Conservation (phyloP, 2,888 invertebrate genomes). For the Pimpla rufipes region DNA sequence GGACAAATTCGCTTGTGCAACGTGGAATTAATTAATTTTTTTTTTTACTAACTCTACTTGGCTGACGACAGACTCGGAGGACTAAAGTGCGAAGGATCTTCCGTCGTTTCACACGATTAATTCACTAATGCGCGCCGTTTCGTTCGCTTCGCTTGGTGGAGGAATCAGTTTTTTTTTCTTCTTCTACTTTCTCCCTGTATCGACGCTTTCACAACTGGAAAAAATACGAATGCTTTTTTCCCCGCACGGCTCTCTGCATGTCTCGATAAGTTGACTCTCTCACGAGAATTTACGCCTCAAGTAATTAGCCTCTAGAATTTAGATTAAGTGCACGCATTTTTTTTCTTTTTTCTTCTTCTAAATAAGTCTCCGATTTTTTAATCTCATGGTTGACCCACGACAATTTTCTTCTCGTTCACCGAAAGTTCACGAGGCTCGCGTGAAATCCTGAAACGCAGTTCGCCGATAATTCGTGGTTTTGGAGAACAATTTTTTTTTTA, state of each 20-base stretch:
- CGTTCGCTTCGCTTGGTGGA: conserved; percentile 76
- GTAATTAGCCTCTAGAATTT: too few relatives aligned
- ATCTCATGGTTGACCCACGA: too few relatives aligned
- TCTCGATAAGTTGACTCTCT: not conserved
- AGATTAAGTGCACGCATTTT: too few relatives aligned
- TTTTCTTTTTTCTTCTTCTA: too few relatives aligned
- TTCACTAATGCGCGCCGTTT: conserved; percentile 61
- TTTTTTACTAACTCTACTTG: conserved; percentile 44
- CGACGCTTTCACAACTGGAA: conserved; percentile 21
- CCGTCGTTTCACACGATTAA: conserved; percentile 1
- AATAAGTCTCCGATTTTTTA: too few relatives aligned
- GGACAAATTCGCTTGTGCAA: conserved; percentile 40
- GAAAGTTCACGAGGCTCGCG: too few relatives aligned
- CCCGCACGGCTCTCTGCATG: conserved; percentile 43
- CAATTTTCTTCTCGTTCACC: too few relatives aligned
- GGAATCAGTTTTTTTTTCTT: conserved; percentile 52
- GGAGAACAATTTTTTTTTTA: too few relatives aligned
- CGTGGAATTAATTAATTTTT: conserved; percentile 43
- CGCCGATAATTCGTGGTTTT: too few relatives aligned
- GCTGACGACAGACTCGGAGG: not conserved
- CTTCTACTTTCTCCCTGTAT: conserved; percentile 19
- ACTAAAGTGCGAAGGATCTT: not conserved
- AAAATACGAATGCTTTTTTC: conserved; percentile 47
- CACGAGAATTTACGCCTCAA: not conserved
- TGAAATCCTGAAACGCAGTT: too few relatives aligned